Percentiles rank a stretch among this genome's conserved stretches.
phyloP scores from a whole-genome alignment of 2,797 vertebrate species.

The Micrastur ruficollis region DNA sequence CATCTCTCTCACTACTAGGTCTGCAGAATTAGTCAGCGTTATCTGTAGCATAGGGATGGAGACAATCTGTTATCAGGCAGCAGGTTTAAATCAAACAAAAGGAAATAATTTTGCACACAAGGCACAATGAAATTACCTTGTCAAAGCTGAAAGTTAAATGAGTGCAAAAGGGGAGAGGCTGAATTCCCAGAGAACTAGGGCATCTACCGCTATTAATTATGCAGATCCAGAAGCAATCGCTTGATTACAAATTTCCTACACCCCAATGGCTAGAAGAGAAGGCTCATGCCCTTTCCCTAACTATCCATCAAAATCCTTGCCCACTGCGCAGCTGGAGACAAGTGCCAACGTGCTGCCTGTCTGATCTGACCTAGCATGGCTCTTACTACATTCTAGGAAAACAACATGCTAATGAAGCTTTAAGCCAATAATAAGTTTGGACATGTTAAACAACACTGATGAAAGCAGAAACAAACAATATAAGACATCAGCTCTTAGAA shows the following conservation, averaged over 20 bases:
- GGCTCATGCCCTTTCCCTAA: not conserved
- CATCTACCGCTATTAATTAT: not conserved
- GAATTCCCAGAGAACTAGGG: not conserved
- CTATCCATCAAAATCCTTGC: not conserved
- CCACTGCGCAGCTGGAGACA: rapidly evolving
- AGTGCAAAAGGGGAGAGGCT: not conserved
- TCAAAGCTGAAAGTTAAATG: not conserved
- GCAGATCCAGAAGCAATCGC: not conserved
- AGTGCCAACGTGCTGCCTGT: not conserved
- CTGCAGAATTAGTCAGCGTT: not conserved
- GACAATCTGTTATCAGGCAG: not conserved
- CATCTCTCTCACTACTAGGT: not conserved
- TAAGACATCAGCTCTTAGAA: not conserved
- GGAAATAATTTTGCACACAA: not conserved
- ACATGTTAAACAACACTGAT: not conserved
- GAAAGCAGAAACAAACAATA: conserved; percentile 9
- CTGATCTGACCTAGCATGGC: not conserved
- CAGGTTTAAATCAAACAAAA: conserved; percentile 2
- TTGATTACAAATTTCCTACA: not conserved
- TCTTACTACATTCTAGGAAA: not conserved
- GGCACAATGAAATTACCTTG: not conserved
- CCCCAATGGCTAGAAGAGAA: not conserved
- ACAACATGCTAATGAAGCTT: not conserved
- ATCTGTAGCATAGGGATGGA: not conserved
- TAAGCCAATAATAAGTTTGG: not conserved